Base-by-base conservation (phyloP, 2,113 vertebrate genomes). In the Anolis sagrei region DNA sequence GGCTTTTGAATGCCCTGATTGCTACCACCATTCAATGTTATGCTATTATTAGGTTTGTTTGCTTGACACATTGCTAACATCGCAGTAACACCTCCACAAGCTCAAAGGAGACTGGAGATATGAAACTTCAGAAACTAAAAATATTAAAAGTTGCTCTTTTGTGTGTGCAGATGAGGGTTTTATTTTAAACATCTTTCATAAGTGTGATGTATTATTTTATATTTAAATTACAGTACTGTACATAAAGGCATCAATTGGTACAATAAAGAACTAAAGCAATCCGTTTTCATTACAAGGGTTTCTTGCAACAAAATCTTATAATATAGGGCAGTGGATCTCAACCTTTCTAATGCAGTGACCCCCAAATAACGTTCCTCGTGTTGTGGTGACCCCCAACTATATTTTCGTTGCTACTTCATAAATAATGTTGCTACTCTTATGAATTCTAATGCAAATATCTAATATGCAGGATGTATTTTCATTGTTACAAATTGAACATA, bases 11-110 rank as follows among this genome's bases (percentile, higher is more conserved):
- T 16, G 14, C 77, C 88, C 44, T 82, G 62, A 58, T 48, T 76
- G 51, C 62, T 90, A 82, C 61, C 39, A 54, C 44, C 81, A 70
- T 73, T 29, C 1, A 76, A 82, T 77, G 72, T 87, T 69, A 74
- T 3, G 10, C 62, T 89, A 84, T 84, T 82, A 81, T 86, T 89
- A 83, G 58, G 64, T 64, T 68, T 79, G 29, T 80, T 88, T 79
- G 68, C 83, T 79, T 74, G 36, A 39, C 80, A 76, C 74, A 75
- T 48, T 87, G 80, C 83, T 82, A 87, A 80, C 70, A 87, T 68
- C 81, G 82, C 87, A 80, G 75, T 48, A 86, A 14, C 68, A 77
- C 27, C 23, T 86, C 39, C 32, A 90, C n/a, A 88, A 32, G 48
- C n/a, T 78, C 66, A 91, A n/a, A 72, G 80, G 74, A 87, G 16